Percentiles rank a stretch among this genome's conserved stretches.
These are phyloP conservation scores for Zele albiditarsus DNA, from an alignment of 2,888 invertebrate genomes.

Conservation along the genomic window DNA sequence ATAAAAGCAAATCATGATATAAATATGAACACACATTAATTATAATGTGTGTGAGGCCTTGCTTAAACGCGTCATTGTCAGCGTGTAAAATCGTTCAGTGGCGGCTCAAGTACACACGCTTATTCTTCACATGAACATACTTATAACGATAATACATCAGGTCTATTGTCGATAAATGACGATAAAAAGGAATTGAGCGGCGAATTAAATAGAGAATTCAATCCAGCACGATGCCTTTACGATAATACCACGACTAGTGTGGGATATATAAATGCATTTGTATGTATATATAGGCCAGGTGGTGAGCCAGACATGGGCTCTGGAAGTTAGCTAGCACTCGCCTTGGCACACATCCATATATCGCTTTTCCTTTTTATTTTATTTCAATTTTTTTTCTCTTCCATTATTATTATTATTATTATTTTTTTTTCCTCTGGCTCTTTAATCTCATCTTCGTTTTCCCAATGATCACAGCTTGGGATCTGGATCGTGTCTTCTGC, in stretches of 20 bases:
- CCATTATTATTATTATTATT: neutral
- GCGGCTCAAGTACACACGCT: constrained; percentile 17
- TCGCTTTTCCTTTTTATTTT: constrained; percentile 26
- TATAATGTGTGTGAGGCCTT: constrained; percentile 31
- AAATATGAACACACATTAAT: constrained; percentile 9
- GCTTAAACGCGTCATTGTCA: constrained; percentile 29
- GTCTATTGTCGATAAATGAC: constrained; percentile 15
- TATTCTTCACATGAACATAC: neutral
- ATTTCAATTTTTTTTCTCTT: constrained; percentile 8
- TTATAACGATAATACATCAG: constrained; percentile 1
- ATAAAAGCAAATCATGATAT: constrained; percentile 1
- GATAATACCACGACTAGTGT: neutral
- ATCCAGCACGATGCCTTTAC: neutral
- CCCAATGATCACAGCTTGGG: constrained; percentile 30
- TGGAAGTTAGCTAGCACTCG: constrained; percentile 45
- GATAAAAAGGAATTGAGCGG: neutral
- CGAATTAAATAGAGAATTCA: constrained; percentile 10
- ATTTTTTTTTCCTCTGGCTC: constrained; percentile 27
- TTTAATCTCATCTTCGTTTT: constrained; percentile 33
- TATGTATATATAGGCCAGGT: constrained; percentile 36
- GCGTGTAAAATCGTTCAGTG: constrained; percentile 20
- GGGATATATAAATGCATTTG: neutral
- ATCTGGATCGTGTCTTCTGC: constrained; percentile 34
- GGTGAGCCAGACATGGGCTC: constrained; percentile 24
- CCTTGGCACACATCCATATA: constrained; percentile 55